Percentiles rank a stretch among this genome's conserved stretches.
phyloP scores from a whole-genome alignment of 2,888 invertebrate genomes.

The Sussaba pulchella region DNA sequence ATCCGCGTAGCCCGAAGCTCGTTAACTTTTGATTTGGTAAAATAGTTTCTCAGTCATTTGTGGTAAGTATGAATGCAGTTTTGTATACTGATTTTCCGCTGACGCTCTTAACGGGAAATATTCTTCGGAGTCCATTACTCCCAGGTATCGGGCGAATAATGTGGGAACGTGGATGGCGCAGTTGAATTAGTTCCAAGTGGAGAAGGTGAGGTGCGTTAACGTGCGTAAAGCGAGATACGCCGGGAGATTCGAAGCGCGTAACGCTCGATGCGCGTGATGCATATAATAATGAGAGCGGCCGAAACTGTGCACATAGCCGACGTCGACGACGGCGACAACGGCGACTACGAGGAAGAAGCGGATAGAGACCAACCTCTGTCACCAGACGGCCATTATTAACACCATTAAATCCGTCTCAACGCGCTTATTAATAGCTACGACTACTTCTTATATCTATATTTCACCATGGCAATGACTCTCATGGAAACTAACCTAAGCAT shows the following conservation, averaged over 20 bases:
- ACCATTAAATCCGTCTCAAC: slow-evolving; percentile 34
- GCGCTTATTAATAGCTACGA: slow-evolving; percentile 36
- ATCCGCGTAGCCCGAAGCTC: too few species aligned
- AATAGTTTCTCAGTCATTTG: not conserved
- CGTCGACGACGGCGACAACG: slow-evolving; percentile 23
- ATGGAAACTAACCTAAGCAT: not conserved
- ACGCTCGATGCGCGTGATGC: slow-evolving; percentile 52
- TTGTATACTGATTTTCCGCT: too few species aligned
- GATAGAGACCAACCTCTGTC: slow-evolving; percentile 1
- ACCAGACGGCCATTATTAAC: slow-evolving; percentile 47
- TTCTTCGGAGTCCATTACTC: slow-evolving; percentile 46
- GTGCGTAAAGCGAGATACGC: not conserved
- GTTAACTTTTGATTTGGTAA: too few species aligned
- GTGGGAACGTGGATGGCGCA: slow-evolving; percentile 39
- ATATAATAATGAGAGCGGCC: slow-evolving; percentile 51
- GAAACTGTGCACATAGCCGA: slow-evolving; percentile 3
- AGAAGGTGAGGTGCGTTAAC: not conserved
- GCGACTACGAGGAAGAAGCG: slow-evolving; percentile 4
- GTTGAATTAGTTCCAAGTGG: slow-evolving; percentile 57
- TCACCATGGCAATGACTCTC: slow-evolving; percentile 13
- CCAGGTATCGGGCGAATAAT: slow-evolving; percentile 19
- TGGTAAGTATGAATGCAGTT: not conserved
- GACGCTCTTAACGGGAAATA: slow-evolving; percentile 57
- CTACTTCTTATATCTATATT: not conserved
- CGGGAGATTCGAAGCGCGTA: slow-evolving; percentile 39